phyloP scores from a whole-genome alignment of 2,888 invertebrate genomes.

The Polyommatus iphigenia region DNA sequence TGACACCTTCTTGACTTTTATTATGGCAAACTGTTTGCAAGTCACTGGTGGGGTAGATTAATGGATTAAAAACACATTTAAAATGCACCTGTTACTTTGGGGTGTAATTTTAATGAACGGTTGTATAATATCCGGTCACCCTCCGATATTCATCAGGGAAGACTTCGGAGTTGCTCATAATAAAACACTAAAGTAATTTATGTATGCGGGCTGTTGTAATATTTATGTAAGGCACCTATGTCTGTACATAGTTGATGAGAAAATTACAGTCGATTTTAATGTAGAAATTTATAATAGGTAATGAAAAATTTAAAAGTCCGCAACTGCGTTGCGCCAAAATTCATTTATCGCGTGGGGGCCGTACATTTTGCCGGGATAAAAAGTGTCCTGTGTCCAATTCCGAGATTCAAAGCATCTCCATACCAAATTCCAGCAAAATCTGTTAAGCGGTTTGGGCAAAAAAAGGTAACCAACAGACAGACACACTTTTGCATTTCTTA shows the following conservation, averaged over 20 bases:
- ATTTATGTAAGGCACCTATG: background rate
- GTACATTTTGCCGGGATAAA: too few relatives aligned
- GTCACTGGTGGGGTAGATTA: background rate
- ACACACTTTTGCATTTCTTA: too few relatives aligned
- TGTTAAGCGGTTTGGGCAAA: too few relatives aligned
- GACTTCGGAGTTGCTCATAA: background rate
- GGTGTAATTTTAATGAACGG: background rate
- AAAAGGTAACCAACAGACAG: too few relatives aligned
- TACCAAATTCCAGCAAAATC: too few relatives aligned
- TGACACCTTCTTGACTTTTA: background rate
- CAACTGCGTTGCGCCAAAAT: too few relatives aligned
- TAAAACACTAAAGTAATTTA: slow-evolving; percentile 3
- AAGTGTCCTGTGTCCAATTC: too few relatives aligned
- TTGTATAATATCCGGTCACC: slow-evolving; percentile 13
- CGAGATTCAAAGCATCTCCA: too few relatives aligned
- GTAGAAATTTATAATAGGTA: background rate
- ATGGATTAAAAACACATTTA: slow-evolving; percentile 22
- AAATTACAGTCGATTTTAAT: background rate
- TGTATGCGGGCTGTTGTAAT: background rate
- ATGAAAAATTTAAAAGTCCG: too few relatives aligned
- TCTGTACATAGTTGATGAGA: background rate
- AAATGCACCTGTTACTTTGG: slow-evolving; percentile 32
- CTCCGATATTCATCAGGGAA: slow-evolving; percentile 12
- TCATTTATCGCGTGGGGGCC: too few relatives aligned
- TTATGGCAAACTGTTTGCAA: background rate